A percentile compares a stretch with the other conserved stretches of the same genome.
Evolutionary conservation across 2,113 vertebrate genomes (phyloP).

Genomic region (Orycteropus afer): DNA sequence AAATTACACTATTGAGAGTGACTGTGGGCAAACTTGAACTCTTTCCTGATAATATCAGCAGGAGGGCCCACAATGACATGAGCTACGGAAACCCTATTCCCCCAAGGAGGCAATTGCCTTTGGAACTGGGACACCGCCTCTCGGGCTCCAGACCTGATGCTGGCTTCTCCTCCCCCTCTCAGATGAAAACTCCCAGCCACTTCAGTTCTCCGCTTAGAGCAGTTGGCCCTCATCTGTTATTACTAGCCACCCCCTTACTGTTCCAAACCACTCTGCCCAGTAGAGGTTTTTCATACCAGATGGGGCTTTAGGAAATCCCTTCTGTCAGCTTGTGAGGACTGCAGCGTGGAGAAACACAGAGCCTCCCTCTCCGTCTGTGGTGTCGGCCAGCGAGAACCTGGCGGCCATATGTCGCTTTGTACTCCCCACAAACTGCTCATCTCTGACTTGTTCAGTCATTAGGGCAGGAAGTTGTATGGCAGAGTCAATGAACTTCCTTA

Average conservation of each 20-base stretch:
- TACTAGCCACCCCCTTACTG: neutral
- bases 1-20: neutral
- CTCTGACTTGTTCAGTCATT: neutral
- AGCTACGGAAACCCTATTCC: slow-evolving; percentile 9
- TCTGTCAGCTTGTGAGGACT: slow-evolving; percentile 71
- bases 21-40: neutral
- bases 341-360: slow-evolving; percentile 54
- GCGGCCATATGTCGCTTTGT: slow-evolving; percentile 72
- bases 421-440: slow-evolving; percentile 56
- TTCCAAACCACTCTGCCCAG: slow-evolving; percentile 80
- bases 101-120: neutral
- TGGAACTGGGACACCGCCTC: neutral
- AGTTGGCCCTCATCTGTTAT: slow-evolving; percentile 28
- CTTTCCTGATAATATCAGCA: neutral
- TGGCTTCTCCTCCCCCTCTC: neutral
- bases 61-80: neutral
- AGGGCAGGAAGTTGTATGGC: slow-evolving; percentile 44
- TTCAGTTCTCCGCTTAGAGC: neutral
- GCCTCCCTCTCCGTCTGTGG: slow-evolving; percentile 52
- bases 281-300: slow-evolving; percentile 82
- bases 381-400: slow-evolving; percentile 50
- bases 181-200: neutral
- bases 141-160: neutral
- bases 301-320: slow-evolving; percentile 81
- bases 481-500: neutral